Evolutionary conservation across 2,888 invertebrate genomes (phyloP), one percentile per base, ranked within the genome.

Genomic region (Lottia gigantea): DNA sequence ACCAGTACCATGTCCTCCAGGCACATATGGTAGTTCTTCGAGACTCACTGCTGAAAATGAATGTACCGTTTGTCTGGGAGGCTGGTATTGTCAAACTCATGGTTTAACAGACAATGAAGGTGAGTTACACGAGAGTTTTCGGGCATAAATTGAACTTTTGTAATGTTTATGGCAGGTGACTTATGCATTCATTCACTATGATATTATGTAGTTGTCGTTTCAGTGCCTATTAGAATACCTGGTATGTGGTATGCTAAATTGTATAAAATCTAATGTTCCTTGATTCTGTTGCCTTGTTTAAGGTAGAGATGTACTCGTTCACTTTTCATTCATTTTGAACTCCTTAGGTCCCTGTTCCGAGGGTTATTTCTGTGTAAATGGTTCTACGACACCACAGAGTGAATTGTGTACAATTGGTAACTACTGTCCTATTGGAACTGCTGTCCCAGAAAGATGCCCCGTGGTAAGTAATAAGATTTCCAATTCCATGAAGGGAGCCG

Each of bases 361-460:
- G 8, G 82, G 84, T 8, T 87, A 85, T 69, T 87, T 78, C 80
- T 87, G 86, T 76, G 77, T 74, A 12, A 77, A 73, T 65, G 86
- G 86, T 0, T 85, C 86, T 1, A 74, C 72, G 62, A 80, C 85
- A 0, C 67, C 75, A 7, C 76, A 72, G 25, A 74, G 76, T 64
- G 78, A 76, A 40, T 74, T 84, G 19, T 85, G 85, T 77, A 79
- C 85, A 12, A 55, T 66, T 15, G 85, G 85, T 64, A 77, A 79
- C 68, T 85, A 74, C 73, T 85, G 85, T 72, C 85, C 85, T 8
- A 64, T 73, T 16, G 84, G 83, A 0, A 82, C 83, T 16, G 82
- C 76, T 25, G 73, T 77, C 7, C 83, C 85, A 7, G 70, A 77
- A 16, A 71, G 78, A 66, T 86, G 86, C 73, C 84, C 85, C 67